Conservation (phyloP, 2,797 vertebrate genomes). For the Nyctalus aviator region DNA sequence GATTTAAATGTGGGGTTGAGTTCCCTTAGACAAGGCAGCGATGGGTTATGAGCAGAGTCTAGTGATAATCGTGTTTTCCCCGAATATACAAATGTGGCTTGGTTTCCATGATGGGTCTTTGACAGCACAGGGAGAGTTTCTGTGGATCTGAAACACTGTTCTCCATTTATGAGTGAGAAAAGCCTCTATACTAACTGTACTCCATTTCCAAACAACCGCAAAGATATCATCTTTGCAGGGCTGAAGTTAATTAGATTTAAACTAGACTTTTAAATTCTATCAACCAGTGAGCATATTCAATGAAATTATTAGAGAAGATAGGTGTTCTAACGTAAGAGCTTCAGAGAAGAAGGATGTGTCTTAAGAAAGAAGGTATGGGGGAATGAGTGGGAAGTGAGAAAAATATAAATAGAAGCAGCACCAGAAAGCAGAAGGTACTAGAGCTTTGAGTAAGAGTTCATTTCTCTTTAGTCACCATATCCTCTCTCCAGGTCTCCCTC, state of each 20-base stretch:
- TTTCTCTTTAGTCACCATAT: not conserved
- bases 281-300: not conserved
- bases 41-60: constrained; percentile 13
- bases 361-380: not conserved
- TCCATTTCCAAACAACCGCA: constrained; percentile 39
- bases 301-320: not conserved
- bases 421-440: not conserved
- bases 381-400: not conserved
- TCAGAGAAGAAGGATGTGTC: not conserved
- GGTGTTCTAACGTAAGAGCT: not conserved
- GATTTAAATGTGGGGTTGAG: not conserved
- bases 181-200: not conserved
- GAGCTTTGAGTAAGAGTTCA: not conserved
- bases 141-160: not conserved
- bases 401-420: not conserved
- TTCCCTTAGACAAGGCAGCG: constrained; percentile 2
- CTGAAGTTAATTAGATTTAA: constrained; percentile 58
- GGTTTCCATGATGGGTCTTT: not conserved
- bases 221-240: constrained; percentile 1
- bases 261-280: constrained; percentile 17
- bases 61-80: not conserved
- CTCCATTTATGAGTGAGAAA: not conserved
- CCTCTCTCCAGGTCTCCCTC: not conserved
- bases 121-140: not conserved
- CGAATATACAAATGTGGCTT: not conserved